phyloP scores from a whole-genome alignment of 35 echinoderm and acorn worm species.

The Heliocidaris erythrogramma region DNA sequence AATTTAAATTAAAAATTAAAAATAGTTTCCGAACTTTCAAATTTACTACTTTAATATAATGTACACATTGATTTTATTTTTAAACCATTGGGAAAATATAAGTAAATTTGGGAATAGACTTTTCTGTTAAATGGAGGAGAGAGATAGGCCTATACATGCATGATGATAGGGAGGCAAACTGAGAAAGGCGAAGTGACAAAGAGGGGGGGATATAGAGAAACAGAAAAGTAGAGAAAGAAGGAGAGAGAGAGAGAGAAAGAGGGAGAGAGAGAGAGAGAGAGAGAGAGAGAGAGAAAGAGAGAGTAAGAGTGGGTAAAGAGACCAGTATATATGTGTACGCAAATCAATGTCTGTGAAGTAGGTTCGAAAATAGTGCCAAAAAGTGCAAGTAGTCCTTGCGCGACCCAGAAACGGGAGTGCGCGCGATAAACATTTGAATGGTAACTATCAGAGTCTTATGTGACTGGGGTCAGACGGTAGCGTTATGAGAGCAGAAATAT shows the following conservation, averaged over 20 bases:
- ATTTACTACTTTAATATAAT: no score
- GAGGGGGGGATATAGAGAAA: no score
- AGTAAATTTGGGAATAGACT: no score
- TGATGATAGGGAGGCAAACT: not conserved
- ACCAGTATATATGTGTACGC: constrained; percentile 15
- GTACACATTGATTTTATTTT: no score
- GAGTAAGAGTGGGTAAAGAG: not conserved
- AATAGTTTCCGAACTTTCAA: no score
- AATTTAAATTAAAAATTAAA: no score
- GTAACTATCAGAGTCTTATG: constrained; percentile 24
- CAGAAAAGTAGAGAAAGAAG: not conserved
- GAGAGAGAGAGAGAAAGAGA: not conserved
- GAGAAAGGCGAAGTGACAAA: not conserved
- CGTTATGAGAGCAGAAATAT: constrained; percentile 27
- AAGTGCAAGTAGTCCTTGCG: constrained; percentile 42
- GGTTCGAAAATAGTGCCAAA: constrained; percentile 36
- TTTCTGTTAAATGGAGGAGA: no score
- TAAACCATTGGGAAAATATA: no score
- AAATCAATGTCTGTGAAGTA: constrained; percentile 18
- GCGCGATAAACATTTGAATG: constrained; percentile 39
- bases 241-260: not conserved
- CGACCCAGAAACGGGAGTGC: constrained; percentile 34
- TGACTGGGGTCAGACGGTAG: constrained; percentile 22
- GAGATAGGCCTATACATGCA: no score
- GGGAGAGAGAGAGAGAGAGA: not conserved